Evolutionary conservation across 2,888 invertebrate species (phyloP).

Genomic region (Lasioglossum morio): DNA sequence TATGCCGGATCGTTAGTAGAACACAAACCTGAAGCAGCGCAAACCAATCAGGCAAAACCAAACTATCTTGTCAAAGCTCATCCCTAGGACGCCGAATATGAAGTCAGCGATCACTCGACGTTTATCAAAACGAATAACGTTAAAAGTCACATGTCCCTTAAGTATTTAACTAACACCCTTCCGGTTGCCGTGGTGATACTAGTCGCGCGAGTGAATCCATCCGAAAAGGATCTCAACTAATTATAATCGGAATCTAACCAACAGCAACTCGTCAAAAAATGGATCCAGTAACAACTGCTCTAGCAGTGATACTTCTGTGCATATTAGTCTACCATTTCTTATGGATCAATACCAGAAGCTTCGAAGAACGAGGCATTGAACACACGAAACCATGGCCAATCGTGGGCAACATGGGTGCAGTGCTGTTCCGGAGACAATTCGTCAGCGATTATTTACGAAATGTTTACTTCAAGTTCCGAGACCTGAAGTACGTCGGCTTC

Average conservation of each 20-base stretch:
- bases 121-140: not conserved
- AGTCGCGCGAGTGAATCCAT: not conserved
- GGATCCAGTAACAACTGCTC: not conserved
- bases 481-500: constrained; percentile 71
- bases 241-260: no score
- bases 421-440: constrained; percentile 41
- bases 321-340: constrained; percentile 26
- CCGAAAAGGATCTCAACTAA: not conserved
- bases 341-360: constrained; percentile 22
- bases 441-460: constrained; percentile 19
- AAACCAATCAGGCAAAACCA: no score
- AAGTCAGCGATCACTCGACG: fast-evolving
- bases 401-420: no score
- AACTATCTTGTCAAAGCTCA: no score
- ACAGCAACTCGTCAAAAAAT: not conserved
- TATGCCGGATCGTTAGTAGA: no score
- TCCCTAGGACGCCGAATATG: not conserved
- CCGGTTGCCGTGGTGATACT: not conserved
- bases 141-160: not conserved
- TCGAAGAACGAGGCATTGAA: constrained; percentile 60
- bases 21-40: no score
- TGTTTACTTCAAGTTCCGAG: constrained; percentile 54
- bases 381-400: constrained; percentile 56
- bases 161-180: not conserved
- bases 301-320: not conserved